Conservation (phyloP, 2,113 vertebrate species). For the Coreoperca whiteheadi region DNA sequence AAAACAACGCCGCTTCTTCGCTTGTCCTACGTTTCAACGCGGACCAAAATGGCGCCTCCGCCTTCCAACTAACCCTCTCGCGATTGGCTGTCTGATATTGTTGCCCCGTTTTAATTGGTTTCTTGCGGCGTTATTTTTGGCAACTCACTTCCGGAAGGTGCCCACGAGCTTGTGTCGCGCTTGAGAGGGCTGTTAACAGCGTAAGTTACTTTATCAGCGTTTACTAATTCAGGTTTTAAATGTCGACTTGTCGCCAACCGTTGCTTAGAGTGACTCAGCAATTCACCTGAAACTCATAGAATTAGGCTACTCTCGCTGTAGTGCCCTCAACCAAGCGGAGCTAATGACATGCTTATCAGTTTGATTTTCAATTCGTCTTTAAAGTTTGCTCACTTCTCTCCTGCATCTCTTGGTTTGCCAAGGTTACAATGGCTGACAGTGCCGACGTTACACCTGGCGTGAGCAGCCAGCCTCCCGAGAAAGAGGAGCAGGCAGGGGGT, state of each 20-base stretch:
- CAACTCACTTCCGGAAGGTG: constrained; percentile 27
- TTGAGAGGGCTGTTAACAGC: background rate
- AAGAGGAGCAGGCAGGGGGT: constrained; percentile 48
- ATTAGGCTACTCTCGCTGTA: background rate
- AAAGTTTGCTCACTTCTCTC: background rate
- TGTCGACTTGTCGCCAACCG: background rate
- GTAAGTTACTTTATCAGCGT: constrained; percentile 46
- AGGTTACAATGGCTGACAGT: constrained; percentile 66
- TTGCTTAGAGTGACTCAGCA: background rate
- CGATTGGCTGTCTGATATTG: constrained; percentile 58
- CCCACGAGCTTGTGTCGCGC: constrained; percentile 14
- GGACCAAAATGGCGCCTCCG: constrained; percentile 73
- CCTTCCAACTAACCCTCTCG: constrained; percentile 37
- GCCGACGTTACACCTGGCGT: constrained; percentile 1
- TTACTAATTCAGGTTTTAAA: background rate
- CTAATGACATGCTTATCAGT: background rate
- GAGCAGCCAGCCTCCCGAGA: constrained; percentile 22
- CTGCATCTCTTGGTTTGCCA: background rate
- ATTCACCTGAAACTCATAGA: background rate
- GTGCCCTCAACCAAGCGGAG: background rate
- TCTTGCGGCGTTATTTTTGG: background rate
- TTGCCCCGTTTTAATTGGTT: constrained; percentile 64
- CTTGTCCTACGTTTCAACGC: constrained; percentile 15
- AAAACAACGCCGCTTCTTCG: background rate
- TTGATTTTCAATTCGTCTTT: background rate